Evolutionary conservation across 2,797 vertebrate genomes (phyloP).

Genomic region (Pseudopleuronectes americanus): DNA sequence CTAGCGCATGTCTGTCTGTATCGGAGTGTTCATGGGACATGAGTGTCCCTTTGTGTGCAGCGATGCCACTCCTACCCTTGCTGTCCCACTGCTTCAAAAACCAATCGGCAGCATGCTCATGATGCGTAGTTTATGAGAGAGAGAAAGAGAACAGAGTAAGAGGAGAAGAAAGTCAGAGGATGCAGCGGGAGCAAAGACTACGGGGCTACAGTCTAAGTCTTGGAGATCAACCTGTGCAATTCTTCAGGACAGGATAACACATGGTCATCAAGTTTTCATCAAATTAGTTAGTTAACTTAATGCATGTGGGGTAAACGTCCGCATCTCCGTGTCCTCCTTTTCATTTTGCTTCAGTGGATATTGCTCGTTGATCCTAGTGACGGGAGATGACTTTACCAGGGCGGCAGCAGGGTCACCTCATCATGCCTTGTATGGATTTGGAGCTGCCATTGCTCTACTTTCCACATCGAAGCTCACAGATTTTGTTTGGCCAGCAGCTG

Average conservation of each 20-base stretch:
- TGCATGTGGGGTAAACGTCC: slow-evolving; percentile 26
- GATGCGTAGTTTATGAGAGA: slow-evolving; percentile 67
- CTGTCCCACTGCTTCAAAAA: slow-evolving; percentile 60
- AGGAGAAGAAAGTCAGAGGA: slow-evolving; percentile 51
- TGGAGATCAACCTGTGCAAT: slow-evolving; percentile 38
- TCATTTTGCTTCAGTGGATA: slow-evolving; percentile 44
- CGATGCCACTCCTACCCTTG: slow-evolving; percentile 68
- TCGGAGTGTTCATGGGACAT: slow-evolving; percentile 19
- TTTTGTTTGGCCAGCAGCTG: slow-evolving; percentile 50
- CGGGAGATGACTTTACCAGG: slow-evolving; percentile 54
- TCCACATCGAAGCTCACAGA: slow-evolving; percentile 49
- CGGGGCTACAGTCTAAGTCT: slow-evolving; percentile 27
- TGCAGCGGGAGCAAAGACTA: slow-evolving; percentile 52
- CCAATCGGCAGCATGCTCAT: slow-evolving; percentile 72
- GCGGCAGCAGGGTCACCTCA: slow-evolving; percentile 46
- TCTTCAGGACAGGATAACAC: slow-evolving; percentile 33
- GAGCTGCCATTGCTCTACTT: slow-evolving; percentile 55
- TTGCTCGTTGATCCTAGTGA: slow-evolving; percentile 52
- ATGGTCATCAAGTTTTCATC: slow-evolving; percentile 24
- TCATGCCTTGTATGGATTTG: slow-evolving; percentile 70
- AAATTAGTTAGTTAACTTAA: slow-evolving; percentile 35
- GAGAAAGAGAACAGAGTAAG: slow-evolving; percentile 52
- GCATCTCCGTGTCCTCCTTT: slow-evolving; percentile 19
- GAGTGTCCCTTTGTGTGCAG: slow-evolving; percentile 29
- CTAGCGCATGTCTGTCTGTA: slow-evolving; percentile 8